Evolutionary conservation across 1,140 invertebrate species (phyloP), one percentile per base, ranked within the genome.

Genomic region (Lordiphosa mommai): DNA sequence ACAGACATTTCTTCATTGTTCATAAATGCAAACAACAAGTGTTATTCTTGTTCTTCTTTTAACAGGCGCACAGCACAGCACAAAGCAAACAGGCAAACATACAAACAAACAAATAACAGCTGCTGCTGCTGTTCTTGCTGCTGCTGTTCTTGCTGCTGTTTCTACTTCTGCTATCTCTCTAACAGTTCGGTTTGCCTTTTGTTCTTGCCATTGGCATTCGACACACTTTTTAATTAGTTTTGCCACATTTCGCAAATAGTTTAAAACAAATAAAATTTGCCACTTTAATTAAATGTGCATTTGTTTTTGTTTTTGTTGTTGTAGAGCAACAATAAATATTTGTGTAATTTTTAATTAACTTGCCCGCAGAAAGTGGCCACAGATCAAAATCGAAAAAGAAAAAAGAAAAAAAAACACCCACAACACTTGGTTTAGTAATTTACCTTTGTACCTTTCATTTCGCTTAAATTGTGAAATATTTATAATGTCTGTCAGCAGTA

Each of bases 171-270:
- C 43, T n/a, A 23, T 36, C 29, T 61, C 37, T 10, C 17, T 23
- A 48, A 55, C 27, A 20, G 52, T 65, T 61, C 49, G 56, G 43
- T 69, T 60, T 29, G 65, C 51, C 72, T 80, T 73, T 79, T 79
- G 74, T 80, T 73, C 64, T 79, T 79, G 74, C 76, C 74, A 79
- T 80, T 79, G 74, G 74, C 74, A 79, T 73, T 79, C 76, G 74
- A 73, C 74, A 80, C 76, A 82, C 76, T 58, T 74, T 80, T 82
- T 80, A 80, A 80, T 80, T 80, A 80, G 74, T 80, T 80, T 68
- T 80, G 66, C 70, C 74, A 74, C 74, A 80, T 80, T 82, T 80
- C 38, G 76, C 74, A 79, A 79, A 79, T 70, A 79, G 74, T 79
- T 79, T 33, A 61, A 74, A 73, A 56, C 76, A 80, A 82, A 80